A percentile compares a stretch with the other conserved stretches of the same genome.
Evolutionary conservation across 2,888 invertebrate genomes (phyloP).

Genomic region (Eupithecia abbreviata): DNA sequence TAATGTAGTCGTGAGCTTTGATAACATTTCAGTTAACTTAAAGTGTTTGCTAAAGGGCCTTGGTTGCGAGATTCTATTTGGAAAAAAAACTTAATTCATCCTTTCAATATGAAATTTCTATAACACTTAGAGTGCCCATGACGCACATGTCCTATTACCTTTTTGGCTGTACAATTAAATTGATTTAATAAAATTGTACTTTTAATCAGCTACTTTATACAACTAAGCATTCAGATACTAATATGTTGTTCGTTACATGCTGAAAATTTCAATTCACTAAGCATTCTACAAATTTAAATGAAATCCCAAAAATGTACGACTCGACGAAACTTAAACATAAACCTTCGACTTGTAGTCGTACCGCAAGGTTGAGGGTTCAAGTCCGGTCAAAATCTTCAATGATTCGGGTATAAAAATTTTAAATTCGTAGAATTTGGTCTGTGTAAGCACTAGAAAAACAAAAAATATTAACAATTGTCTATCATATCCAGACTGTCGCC

Average conservation of each 20-base stretch:
- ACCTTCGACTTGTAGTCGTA: no score
- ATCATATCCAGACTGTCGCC: slow-evolving; percentile 76
- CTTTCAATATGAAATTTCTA: background rate
- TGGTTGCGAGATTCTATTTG: background rate
- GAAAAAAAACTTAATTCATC: background rate
- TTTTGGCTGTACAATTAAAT: background rate
- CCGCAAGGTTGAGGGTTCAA: background rate
- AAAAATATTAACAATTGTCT: background rate
- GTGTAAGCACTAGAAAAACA: background rate
- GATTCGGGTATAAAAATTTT: background rate
- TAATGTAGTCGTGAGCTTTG: background rate
- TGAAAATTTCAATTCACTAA: background rate
- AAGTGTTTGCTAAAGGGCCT: background rate
- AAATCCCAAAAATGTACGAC: background rate
- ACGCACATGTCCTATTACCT: background rate
- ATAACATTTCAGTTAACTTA: background rate
- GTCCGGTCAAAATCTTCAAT: background rate
- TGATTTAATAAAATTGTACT: background rate
- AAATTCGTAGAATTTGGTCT: background rate
- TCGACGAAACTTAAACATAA: no score
- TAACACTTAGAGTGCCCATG: background rate
- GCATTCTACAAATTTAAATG: background rate
- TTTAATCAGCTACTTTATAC: background rate
- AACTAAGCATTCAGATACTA: background rate
- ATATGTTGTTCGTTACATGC: background rate